These are phyloP conservation scores for Mandrillus leucophaeus DNA, from an alignment of 2,113 vertebrate genomes.

Conservation along the genomic window DNA sequence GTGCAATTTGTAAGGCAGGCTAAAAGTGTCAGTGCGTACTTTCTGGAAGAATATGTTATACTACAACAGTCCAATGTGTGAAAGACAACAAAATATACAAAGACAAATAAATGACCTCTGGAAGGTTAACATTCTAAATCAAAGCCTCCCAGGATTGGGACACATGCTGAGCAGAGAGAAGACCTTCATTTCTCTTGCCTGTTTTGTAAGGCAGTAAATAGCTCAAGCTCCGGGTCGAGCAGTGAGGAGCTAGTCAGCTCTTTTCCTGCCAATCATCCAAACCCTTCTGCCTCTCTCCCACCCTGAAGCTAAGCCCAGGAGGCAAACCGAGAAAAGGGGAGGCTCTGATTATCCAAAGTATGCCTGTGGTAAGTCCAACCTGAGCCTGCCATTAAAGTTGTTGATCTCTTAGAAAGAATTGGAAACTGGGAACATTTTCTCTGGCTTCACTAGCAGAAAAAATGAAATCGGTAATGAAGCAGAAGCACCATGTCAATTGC, in stretches of 20 bases:
- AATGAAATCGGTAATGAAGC: constrained; percentile 40
- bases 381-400: not conserved
- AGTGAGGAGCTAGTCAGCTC: not conserved
- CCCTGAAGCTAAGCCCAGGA: not conserved
- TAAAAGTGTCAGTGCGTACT: not conserved
- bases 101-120: not conserved
- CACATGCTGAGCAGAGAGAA: fast-evolving
- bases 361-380: not conserved
- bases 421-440: not conserved
- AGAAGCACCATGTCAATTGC: constrained; percentile 14
- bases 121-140: not conserved
- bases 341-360: not conserved
- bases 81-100: not conserved
- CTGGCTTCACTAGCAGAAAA: not conserved
- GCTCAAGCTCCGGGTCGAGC: not conserved
- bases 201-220: not conserved
- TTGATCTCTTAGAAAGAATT: not conserved
- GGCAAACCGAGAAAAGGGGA: not conserved
- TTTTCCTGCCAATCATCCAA: not conserved
- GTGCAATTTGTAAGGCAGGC: not conserved
- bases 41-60: not conserved
- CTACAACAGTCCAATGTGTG: not conserved
- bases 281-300: not conserved
- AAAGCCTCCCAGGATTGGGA: not conserved
- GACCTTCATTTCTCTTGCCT: not conserved